Conservation (phyloP, 2,888 invertebrate genomes). For the Tridacna gigas region DNA sequence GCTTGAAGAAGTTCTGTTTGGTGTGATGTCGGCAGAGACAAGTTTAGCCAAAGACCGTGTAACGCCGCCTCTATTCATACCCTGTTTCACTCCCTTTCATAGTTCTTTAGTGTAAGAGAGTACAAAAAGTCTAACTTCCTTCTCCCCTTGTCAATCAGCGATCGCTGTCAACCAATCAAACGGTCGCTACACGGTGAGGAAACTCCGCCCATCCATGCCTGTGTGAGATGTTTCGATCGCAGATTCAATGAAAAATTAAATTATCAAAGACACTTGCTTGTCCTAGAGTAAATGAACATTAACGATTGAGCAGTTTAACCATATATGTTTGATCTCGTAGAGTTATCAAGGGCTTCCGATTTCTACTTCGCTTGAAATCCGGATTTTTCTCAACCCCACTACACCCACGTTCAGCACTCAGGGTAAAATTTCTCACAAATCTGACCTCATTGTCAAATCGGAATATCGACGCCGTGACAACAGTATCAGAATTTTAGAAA, state of each 20-base stretch:
- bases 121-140: slow-evolving; percentile 16
- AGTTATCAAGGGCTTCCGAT: too few relatives aligned
- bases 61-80: too few relatives aligned
- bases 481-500: slow-evolving; percentile 9
- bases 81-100: too few relatives aligned
- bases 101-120: too few relatives aligned
- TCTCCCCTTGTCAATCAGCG: slow-evolving; percentile 49
- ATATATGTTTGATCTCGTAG: not conserved
- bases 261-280: not conserved
- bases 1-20: too few relatives aligned
- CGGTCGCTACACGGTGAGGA: not conserved
- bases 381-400: slow-evolving; percentile 39
- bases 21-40: too few relatives aligned
- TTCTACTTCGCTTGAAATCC: not conserved
- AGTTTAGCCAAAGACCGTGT: too few relatives aligned
- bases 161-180: slow-evolving; percentile 48
- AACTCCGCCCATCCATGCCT: slow-evolving; percentile 61
- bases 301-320: not conserved
- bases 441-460: slow-evolving; percentile 64
- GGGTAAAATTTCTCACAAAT: slow-evolving; percentile 50
- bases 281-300: not conserved
- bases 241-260: slow-evolving; percentile 28
- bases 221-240: slow-evolving; percentile 51
- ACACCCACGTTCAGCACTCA: slow-evolving; percentile 33
- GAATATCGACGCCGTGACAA: slow-evolving; percentile 49